phyloP scores from a whole-genome alignment of 2,888 invertebrate species.

The Neria commutata region DNA sequence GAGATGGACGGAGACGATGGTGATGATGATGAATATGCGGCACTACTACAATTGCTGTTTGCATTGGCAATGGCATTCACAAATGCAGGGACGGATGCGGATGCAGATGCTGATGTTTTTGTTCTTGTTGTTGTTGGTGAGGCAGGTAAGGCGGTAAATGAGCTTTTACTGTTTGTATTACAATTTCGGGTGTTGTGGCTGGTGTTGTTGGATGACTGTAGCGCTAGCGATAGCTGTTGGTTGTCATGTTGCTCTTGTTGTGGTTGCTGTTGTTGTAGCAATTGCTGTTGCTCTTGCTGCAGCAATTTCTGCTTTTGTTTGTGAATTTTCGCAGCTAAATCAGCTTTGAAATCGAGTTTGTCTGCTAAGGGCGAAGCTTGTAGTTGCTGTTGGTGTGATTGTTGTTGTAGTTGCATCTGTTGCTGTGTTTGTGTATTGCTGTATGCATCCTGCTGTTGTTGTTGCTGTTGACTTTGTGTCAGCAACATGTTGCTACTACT shows the following conservation, averaged over 20 bases:
- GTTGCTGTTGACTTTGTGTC: too few relatives aligned
- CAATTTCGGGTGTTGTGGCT: slow-evolving; percentile 42
- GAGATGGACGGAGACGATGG: slow-evolving; percentile 4
- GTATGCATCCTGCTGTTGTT: too few relatives aligned
- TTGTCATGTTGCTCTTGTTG: slow-evolving; percentile 5
- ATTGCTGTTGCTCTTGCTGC: slow-evolving; percentile 46
- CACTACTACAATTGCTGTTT: slow-evolving; percentile 14
- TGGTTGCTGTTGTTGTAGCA: slow-evolving; percentile 24
- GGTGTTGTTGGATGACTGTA: slow-evolving; percentile 15
- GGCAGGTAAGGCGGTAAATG: slow-evolving; percentile 32
- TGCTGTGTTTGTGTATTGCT: slow-evolving; percentile 18
- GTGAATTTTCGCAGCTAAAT: slow-evolving; percentile 55
- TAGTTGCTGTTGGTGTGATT: slow-evolving; percentile 18
- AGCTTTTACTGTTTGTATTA: slow-evolving; percentile 50
- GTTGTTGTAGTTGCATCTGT: slow-evolving; percentile 31
- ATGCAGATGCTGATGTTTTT: not conserved
- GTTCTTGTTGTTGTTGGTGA: not conserved
- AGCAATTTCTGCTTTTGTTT: slow-evolving; percentile 53
- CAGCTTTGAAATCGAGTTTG: slow-evolving; percentile 55
- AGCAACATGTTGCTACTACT: slow-evolving; percentile 30
- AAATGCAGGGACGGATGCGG: slow-evolving; percentile 8
- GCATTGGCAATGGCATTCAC: not conserved
- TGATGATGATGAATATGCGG: slow-evolving; percentile 19
- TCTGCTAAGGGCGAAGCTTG: slow-evolving; percentile 37
- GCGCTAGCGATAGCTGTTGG: slow-evolving; percentile 7